phyloP scores from a whole-genome alignment of 2,888 invertebrate species.

The Platycheirus albimanus region DNA sequence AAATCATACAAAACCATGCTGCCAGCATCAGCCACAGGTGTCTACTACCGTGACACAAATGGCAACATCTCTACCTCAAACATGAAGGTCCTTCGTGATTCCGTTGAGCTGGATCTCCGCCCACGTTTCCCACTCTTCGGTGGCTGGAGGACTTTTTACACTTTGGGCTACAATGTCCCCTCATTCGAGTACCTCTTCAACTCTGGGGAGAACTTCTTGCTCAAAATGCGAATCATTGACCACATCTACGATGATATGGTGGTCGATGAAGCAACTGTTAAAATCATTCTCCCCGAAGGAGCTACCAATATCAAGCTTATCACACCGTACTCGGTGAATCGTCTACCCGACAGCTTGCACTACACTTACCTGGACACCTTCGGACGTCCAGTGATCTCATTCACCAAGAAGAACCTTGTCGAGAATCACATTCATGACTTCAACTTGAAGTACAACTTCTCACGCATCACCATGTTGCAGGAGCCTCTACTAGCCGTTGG shows the following conservation, averaged over 20 bases:
- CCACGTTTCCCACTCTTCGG: constrained; percentile 99
- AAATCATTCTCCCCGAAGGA: constrained; percentile 97
- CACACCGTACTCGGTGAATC: constrained; percentile 91
- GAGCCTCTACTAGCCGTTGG: constrained; percentile 95
- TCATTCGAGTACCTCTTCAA: constrained; percentile 97
- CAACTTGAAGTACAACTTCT: constrained; percentile 94
- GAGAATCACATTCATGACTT: constrained; percentile 98
- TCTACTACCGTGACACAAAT: constrained; percentile 98
- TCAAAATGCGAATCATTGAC: constrained; percentile 97
- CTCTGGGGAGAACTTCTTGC: constrained; percentile 89
- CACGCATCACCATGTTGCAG: constrained; percentile 92
- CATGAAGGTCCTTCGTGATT: constrained; percentile 93
- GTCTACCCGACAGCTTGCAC: constrained; percentile 89
- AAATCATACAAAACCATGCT: constrained; percentile 94
- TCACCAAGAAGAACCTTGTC: constrained; percentile 93
- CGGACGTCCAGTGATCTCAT: constrained; percentile 94
- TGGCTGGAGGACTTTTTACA: constrained; percentile 99
- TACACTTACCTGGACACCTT: constrained; percentile 97
- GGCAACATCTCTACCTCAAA: constrained; percentile 99
- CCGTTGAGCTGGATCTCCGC: constrained; percentile 96
- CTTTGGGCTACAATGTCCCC: constrained; percentile 98
- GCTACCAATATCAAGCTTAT: constrained; percentile 90
- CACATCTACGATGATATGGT: constrained; percentile 98
- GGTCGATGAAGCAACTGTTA: constrained; percentile 93
- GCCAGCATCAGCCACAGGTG: constrained; percentile 95